Evolutionary conservation across 1,140 invertebrate species (phyloP), one percentile per base, ranked within the genome.

Genomic region (Amphibalanus amphitrite): DNA sequence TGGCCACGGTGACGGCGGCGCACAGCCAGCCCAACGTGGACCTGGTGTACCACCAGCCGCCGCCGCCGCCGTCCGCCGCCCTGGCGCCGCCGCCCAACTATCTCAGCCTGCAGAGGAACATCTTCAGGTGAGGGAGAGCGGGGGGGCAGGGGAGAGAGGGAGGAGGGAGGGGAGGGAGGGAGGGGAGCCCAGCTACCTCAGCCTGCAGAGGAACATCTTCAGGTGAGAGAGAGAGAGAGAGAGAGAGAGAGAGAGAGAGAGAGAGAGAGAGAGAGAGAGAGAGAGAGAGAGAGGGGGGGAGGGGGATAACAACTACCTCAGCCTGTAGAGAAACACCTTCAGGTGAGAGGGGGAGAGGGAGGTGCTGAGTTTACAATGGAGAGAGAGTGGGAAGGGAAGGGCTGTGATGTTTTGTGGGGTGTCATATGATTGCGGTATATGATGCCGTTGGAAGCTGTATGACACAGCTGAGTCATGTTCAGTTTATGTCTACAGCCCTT

Each of bases 151-250:
- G n/a, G n/a, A n/a, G n/a, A n/a, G n/a, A n/a, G n/a, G n/a, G n/a
- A n/a, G n/a, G n/a, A n/a, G n/a, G n/a, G n/a, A n/a, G n/a, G n/a
- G n/a, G n/a, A n/a, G n/a, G n/a, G n/a, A n/a, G n/a, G n/a, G n/a
- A n/a, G n/a, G n/a, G n/a, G n/a, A n/a, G 28, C 69, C 72, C 6
- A 70, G 38, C 29, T 79, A 77, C 65, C 79, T 80, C 73, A 78
- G 78, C 59, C 73, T 81, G 8, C 79, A 82, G 72, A 78, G 78
- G 59, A 82, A 81, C 72, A 79, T 81, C 30, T 81, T 81, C 76
- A 79, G 80, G 72, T 82, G 78, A 47, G 25, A n/a, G n/a, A n/a
- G 47, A 59, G 13, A 8, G 6, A 3, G 47, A 59, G 6, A 8
- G n/a, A n/a, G n/a, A n/a, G n/a, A n/a, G n/a, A n/a, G n/a, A n/a